Base-by-base conservation (phyloP, 2,797 vertebrate species). In the Spinibarbus caldwelli region DNA sequence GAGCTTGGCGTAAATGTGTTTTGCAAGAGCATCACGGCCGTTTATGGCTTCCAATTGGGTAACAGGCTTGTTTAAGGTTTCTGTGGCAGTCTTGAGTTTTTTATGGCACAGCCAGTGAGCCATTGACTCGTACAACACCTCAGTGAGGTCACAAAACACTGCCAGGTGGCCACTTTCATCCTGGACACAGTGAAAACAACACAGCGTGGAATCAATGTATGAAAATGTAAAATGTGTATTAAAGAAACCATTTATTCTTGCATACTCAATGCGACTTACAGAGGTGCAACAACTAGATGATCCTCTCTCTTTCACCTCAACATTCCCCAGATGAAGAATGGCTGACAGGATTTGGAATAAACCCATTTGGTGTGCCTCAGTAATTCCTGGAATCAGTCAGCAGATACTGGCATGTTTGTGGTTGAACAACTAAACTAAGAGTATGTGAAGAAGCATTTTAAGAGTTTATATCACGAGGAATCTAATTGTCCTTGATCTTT, bases 281-380 rank as follows among this genome's bases (percentile, higher is more conserved):
- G 90, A 93, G 91, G 99, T 88, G 73, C 87, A 89, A 92, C 97
- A 96, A 91, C 92, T 96, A 89, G 98, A 98, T 79, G 95, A 91
- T 52, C 97, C 96, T 82, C 96, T 95, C 49, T 95, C 95, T 3
- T 93, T 95, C 91, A 99, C 94, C 38, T 95, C 95, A 91, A 99
- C 97, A 0, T 99, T 99, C 88, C 98, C 97, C 77, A 99, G 93
- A 90, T 99, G 98, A 91, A 99, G 98, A 91, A 99, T 94, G 75
- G 96, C 96, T 85, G 97, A 97, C 86, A 99, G 95, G 90, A 98
- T 96, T 87, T 95, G 95, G 91, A 98, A 99, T 90, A 99, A 95
- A 87, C 96, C 95, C 96, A 97, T 97, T 94, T 99, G 98, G 88
- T 96, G 95, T 38, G 91, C 93, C 86, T 97, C 97, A 90, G 87